A percentile compares a stretch with the other conserved stretches of the same genome.
phyloP scores from a whole-genome alignment of 2,888 invertebrate genomes.

The Lycocerus yunnanus region DNA sequence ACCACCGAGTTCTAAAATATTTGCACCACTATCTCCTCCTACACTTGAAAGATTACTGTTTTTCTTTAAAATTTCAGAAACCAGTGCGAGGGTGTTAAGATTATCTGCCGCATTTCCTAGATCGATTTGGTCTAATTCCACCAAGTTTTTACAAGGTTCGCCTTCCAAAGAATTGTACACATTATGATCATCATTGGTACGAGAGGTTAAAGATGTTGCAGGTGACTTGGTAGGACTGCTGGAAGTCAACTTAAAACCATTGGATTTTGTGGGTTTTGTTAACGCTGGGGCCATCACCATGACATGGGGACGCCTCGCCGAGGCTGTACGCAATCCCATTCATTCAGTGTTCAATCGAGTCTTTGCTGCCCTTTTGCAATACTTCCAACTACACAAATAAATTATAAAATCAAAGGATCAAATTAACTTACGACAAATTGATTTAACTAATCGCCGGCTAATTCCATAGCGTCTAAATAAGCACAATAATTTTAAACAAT shows the following conservation, averaged over 20 bases:
- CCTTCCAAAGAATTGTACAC: constrained; percentile 20
- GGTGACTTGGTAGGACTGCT: constrained; percentile 45
- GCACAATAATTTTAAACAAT: constrained; percentile 24
- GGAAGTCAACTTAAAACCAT: constrained; percentile 55
- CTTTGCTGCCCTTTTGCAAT: constrained; percentile 26
- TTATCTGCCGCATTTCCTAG: constrained; percentile 40
- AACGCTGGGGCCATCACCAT: constrained; percentile 94
- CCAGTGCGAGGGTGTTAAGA: constrained; percentile 44
- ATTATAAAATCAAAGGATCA: constrained; percentile 2
- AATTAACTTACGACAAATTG: constrained; percentile 9
- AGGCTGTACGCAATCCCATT: constrained; percentile 59
- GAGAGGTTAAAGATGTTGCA: constrained; percentile 42
- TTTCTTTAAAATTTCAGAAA: constrained; percentile 43
- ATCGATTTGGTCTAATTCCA: constrained; percentile 7
- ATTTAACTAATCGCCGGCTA: constrained; percentile 46
- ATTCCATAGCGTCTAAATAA: constrained; percentile 45
- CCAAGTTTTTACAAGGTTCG: constrained; percentile 17
- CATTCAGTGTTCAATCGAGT: constrained; percentile 54
- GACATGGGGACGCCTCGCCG: constrained; percentile 64
- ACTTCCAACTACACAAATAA: constrained; percentile 18
- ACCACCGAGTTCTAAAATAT: constrained; percentile 32
- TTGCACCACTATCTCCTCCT: constrained; percentile 43
- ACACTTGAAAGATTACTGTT: constrained; percentile 40
- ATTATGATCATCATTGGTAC: constrained; percentile 17
- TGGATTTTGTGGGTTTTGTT: constrained; percentile 70